Conservation (phyloP, 2,888 invertebrate species). For the Cantharis lateralis region DNA sequence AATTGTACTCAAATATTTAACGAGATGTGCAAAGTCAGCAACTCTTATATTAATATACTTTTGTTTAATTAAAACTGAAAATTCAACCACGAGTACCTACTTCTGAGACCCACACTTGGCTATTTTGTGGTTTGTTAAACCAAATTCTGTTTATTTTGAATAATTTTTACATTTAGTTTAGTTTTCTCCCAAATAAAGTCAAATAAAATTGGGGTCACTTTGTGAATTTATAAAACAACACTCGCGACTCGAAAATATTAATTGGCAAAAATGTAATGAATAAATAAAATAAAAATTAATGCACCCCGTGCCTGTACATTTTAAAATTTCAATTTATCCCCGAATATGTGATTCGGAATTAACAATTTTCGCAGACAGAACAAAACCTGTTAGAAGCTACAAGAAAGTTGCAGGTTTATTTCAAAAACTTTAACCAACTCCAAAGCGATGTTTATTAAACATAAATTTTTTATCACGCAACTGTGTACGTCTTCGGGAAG, state of each 20-base stretch:
- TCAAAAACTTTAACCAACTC: not conserved
- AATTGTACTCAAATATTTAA: not conserved
- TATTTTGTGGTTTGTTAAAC: not conserved
- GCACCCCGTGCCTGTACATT: not conserved
- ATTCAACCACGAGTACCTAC: not conserved
- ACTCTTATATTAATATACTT: not conserved
- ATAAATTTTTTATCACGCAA: not conserved
- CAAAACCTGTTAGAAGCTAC: not conserved
- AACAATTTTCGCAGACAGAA: not conserved
- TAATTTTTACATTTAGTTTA: not conserved
- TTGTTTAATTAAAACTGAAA: not conserved
- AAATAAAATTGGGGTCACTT: not conserved
- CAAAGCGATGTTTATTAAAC: not conserved
- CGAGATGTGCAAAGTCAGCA: not conserved
- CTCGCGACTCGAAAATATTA: not conserved
- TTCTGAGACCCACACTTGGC: not conserved
- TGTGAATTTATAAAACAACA: not conserved
- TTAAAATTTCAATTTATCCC: not conserved
- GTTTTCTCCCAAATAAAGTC: not conserved
- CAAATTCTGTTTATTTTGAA: not conserved
- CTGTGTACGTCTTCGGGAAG: not conserved
- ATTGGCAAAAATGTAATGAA: not conserved
- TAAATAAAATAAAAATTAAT: not conserved
- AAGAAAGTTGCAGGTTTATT: not conserved
- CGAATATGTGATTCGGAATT: not conserved